Evolutionary conservation across 2,888 invertebrate genomes (phyloP), one percentile per base, ranked within the genome.

Genomic region (Leucophenga maculata): DNA sequence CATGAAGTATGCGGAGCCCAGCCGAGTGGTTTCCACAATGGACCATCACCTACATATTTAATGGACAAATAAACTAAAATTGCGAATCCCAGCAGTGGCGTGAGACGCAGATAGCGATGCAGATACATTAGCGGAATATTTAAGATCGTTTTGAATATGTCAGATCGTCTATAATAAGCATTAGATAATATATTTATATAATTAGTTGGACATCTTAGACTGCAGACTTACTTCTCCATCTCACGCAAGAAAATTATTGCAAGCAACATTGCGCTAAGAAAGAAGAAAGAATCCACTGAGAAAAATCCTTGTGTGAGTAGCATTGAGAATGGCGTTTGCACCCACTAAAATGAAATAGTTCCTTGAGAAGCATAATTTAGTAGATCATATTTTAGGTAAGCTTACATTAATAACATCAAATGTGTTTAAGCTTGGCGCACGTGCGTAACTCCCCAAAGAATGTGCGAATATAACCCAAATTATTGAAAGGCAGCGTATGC

Each of bases 251-350:
- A 74, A 6, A 80, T 72, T 74, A 82, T 75, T 3, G 89, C 88
- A 3, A 90, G 88, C 0, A 92, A 85, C 9, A 92, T 78, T 11
- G 92, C 92, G 75, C 91, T 91, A 8, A 92, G 76, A 18, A 91
- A 82, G 73, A 93, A 91, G 77, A 92, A 93, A 0, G 92, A 90
- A 69, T 93, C 92, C 1, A 92, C 92, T 0, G 91, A 89, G 16
- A 91, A 86, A 0, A 89, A 67, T 75, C 87, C 91, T 83, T 90
- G 69, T 74, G 87, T 69, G 8, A 84, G 48, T 8, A 86, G 73
- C 75, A 78, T 81, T 0, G 81, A 68, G 50, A 77, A 82, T 0
- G 80, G 77, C 0, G 78, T 77, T 31, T 74, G 69, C 1, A 75
- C 14, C 86, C 86, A 87, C 39, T 39, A 8, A 39, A 39, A 39